Evolutionary conservation across 2,888 invertebrate species (phyloP).

Genomic region (Malthinus seriepunctatus): DNA sequence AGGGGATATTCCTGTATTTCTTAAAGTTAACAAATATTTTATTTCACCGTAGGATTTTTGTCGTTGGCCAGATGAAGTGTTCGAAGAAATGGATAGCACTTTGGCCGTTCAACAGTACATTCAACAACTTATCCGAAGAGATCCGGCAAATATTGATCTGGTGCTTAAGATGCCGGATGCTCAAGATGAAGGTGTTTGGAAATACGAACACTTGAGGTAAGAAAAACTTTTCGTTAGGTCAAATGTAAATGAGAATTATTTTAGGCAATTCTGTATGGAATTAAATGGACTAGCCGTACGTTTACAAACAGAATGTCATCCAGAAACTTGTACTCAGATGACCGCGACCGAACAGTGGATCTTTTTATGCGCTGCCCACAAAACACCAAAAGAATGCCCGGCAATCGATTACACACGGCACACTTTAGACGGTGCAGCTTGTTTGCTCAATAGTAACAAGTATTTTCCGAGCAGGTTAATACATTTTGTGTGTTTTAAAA

Average conservation of each 20-base stretch:
- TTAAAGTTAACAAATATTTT: conserved; percentile 3
- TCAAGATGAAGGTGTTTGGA: conserved; percentile 99
- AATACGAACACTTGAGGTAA: conserved; percentile 96
- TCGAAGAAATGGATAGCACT: conserved; percentile 99
- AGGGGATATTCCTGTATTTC: conserved; percentile 6
- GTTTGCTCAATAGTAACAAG: conserved; percentile 98
- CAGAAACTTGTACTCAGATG: conserved; percentile 98
- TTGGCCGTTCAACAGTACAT: conserved; percentile 98
- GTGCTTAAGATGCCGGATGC: conserved; percentile 96
- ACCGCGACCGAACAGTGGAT: conserved; percentile 99
- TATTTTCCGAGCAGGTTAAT: conserved; percentile 97
- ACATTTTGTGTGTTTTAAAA: conserved; percentile 15
- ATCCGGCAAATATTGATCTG: conserved; percentile 90
- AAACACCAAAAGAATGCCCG: conserved; percentile 99
- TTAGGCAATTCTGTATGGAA: conserved; percentile 98
- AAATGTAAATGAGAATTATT: conserved; percentile 33
- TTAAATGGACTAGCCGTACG: conserved; percentile 97
- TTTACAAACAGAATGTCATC: conserved; percentile 94
- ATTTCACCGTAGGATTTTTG: conserved; percentile 81
- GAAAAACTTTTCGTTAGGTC: background rate
- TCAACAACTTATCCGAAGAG: conserved; percentile 93
- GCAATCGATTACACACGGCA: conserved; percentile 99
- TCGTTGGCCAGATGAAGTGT: conserved; percentile 96
- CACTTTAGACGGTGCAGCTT: conserved; percentile 98
- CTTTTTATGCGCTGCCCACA: conserved; percentile 98